Evolutionary conservation across 1,140 invertebrate genomes (phyloP).

Genomic region (Pseudomyrmex pallidus): DNA sequence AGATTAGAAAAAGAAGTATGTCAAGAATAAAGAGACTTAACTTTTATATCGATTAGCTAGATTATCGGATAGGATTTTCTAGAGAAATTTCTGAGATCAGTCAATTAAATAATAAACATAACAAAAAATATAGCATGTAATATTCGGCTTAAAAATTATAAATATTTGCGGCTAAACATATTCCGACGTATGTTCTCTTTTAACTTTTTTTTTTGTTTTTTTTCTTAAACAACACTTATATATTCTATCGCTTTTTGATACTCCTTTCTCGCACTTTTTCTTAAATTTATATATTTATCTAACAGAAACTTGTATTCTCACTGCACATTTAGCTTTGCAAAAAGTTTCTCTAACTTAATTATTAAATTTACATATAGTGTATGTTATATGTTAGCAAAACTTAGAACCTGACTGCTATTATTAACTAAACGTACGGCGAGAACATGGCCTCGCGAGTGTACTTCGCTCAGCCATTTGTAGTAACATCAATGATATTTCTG

Average conservation of each 20-base stretch:
- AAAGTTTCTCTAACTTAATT: slow-evolving; percentile 12
- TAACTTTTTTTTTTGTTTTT: too few species aligned
- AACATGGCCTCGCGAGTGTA: slow-evolving; percentile 32
- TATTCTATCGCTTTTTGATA: background rate
- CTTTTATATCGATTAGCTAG: too few species aligned
- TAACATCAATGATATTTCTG: slow-evolving; percentile 64
- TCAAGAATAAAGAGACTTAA: too few species aligned
- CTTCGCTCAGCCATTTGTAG: slow-evolving; percentile 60
- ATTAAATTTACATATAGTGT: slow-evolving; percentile 54
- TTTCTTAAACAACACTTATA: too few species aligned
- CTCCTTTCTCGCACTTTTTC: slow-evolving; percentile 15
- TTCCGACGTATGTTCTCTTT: too few species aligned
- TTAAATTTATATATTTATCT: slow-evolving; percentile 7
- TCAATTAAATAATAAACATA: too few species aligned
- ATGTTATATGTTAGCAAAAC: slow-evolving; percentile 43
- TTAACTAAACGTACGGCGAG: slow-evolving; percentile 44
- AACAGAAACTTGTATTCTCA: slow-evolving; percentile 23
- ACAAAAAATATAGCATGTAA: too few species aligned
- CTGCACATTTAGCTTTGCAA: slow-evolving; percentile 42
- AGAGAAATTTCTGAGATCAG: too few species aligned
- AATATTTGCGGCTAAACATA: too few species aligned
- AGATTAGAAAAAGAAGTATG: too few species aligned
- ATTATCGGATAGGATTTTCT: too few species aligned
- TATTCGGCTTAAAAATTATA: too few species aligned
- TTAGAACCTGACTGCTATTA: slow-evolving; percentile 39